Conservation (phyloP, 1,140 invertebrate species). For the Neodiprion pinetum region DNA sequence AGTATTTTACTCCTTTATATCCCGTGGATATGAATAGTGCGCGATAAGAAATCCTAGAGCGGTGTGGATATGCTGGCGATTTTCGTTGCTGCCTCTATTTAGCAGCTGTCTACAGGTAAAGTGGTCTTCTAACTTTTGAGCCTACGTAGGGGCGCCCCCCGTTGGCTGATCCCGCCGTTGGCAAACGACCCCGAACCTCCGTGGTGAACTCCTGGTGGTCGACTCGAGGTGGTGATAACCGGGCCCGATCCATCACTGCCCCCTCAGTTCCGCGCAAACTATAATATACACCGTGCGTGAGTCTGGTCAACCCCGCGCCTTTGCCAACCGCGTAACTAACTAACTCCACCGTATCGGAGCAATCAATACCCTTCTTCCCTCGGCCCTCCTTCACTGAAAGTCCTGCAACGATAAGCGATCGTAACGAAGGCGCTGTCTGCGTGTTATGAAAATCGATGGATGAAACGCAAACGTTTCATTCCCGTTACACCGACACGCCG, state of each 20-base stretch:
- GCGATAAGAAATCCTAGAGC: neutral
- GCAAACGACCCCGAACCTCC: conserved; percentile 19
- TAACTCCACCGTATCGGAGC: conserved; percentile 25
- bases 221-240: conserved; percentile 60
- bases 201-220: conserved; percentile 39
- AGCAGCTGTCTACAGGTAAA: conserved; percentile 49
- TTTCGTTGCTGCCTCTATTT: conserved; percentile 42
- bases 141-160: conserved; percentile 37
- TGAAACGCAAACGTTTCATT: neutral
- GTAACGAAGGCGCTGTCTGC: neutral
- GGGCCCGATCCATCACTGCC: conserved; percentile 61
- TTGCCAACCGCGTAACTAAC: conserved; percentile 23
- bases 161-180: neutral
- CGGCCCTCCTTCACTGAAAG: conserved; percentile 1
- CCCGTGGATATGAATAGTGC: neutral
- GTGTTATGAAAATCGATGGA: neutral
- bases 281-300: conserved; percentile 45
- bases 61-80: neutral
- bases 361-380: conserved; percentile 33
- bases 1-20: too few relatives aligned
- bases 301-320: conserved; percentile 25
- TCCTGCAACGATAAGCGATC: neutral
- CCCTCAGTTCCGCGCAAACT: conserved; percentile 37
- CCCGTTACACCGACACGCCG: neutral
- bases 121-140: conserved; percentile 47